A percentile compares a stretch with the other conserved stretches of the same genome.
Conservation (phyloP, 2,888 invertebrate species). For the Gisinianus flammeolus region DNA sequence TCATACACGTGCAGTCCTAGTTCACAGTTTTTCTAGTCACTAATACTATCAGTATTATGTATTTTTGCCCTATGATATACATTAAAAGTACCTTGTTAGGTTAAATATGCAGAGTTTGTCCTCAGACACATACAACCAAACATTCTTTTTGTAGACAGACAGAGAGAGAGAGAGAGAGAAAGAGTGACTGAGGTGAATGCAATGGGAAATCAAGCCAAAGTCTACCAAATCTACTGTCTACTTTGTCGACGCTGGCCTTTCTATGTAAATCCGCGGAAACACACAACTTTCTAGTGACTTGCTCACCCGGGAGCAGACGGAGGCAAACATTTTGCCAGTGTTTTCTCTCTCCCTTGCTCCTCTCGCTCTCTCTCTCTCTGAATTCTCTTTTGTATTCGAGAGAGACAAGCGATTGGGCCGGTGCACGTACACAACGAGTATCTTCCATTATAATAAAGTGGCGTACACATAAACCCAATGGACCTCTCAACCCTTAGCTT, state of each 20-base stretch:
- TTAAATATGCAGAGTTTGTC: background rate
- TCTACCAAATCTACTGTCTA: background rate
- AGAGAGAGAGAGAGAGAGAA: too few relatives aligned
- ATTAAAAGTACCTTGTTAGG: too few relatives aligned
- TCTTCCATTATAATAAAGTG: too few relatives aligned
- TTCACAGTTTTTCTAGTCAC: too few relatives aligned
- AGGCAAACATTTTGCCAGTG: constrained; percentile 1
- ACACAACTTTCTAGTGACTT: background rate
- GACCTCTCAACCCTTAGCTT: too few relatives aligned
- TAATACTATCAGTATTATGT: too few relatives aligned
- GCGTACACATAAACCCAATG: too few relatives aligned
- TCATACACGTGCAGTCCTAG: too few relatives aligned
- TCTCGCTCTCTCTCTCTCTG: background rate
- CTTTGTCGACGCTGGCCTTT: background rate
- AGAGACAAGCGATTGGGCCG: background rate
- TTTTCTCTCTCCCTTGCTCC: background rate
- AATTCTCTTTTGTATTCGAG: constrained; percentile 18
- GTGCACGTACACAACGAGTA: background rate
- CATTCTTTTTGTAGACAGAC: too few relatives aligned
- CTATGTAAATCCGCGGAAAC: background rate
- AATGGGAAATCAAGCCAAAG: background rate
- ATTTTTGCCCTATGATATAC: too few relatives aligned
- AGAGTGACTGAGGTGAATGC: too few relatives aligned
- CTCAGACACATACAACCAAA: too few relatives aligned
- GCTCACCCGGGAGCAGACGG: constrained; percentile 15